A percentile compares a stretch with the other conserved stretches of the same genome.
phyloP scores from a whole-genome alignment of 2,113 vertebrate species.

The Vidua macroura region DNA sequence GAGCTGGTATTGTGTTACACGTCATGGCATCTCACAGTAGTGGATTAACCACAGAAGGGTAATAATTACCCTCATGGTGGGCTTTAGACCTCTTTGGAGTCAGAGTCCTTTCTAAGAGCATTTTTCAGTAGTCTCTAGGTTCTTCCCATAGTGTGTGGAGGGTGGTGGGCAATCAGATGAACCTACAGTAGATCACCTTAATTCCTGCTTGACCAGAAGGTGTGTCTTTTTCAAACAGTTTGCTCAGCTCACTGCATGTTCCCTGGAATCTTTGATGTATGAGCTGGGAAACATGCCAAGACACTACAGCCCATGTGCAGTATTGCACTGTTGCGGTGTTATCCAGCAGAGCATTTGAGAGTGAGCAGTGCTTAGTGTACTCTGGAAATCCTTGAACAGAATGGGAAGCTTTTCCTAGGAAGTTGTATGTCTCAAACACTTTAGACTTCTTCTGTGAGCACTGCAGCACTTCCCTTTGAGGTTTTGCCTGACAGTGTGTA shows the following conservation, averaged over 20 bases:
- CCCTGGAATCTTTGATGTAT: neutral
- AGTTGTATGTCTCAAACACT: fast-evolving
- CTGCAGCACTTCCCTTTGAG: neutral
- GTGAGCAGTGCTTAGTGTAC: neutral
- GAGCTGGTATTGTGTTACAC: neutral
- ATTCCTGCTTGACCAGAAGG: neutral
- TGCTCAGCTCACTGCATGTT: fast-evolving
- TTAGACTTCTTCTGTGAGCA: neutral
- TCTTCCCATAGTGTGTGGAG: neutral
- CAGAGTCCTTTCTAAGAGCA: neutral
- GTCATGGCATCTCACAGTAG: neutral
- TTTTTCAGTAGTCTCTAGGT: neutral
- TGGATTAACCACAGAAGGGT: neutral
- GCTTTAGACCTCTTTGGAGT: neutral
- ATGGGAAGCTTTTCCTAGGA: neutral
- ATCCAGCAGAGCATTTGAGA: neutral
- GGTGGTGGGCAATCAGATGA: neutral
- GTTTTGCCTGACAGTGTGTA: neutral
- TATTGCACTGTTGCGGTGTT: neutral
- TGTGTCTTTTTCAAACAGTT: neutral
- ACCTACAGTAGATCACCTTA: neutral
- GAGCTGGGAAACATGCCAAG: neutral
- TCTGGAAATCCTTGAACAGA: neutral
- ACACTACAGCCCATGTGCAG: fast-evolving
- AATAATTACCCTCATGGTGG: neutral